These are phyloP conservation scores for Diorhabda elongata DNA, from an alignment of 1,140 invertebrate species.

Conservation along the genomic window DNA sequence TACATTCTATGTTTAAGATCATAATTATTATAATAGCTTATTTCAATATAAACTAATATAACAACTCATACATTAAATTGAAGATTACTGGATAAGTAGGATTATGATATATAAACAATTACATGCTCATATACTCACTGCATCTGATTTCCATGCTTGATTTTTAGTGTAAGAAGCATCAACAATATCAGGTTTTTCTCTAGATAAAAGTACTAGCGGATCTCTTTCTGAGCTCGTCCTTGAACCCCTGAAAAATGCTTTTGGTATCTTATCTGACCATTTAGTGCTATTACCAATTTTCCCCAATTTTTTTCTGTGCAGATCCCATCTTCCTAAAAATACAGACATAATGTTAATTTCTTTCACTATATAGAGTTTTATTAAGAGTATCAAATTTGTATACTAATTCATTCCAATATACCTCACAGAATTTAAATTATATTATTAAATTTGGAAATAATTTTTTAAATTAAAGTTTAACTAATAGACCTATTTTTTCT, in stretches of 20 bases:
- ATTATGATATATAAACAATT: not conserved
- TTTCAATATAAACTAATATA: no score
- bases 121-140: conserved; percentile 49
- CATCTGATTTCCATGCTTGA: conserved; percentile 94
- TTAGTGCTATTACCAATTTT: conserved; percentile 59
- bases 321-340: conserved; percentile 75
- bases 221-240: conserved; percentile 88
- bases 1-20: no score
- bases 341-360: not conserved
- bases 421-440: no score
- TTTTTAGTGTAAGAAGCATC: conserved; percentile 97
- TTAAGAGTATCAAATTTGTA: no score
- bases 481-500: no score
- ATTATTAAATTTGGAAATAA: no score
- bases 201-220: conserved; percentile 79
- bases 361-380: no score
- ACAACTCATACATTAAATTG: no score
- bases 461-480: no score
- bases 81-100: not conserved
- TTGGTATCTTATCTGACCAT: conserved; percentile 73
- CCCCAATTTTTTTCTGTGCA: conserved; percentile 68
- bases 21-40: no score
- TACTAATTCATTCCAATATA: no score
- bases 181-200: conserved; percentile 71
- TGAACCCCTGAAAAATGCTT: conserved; percentile 90